Conservation (phyloP, 2,888 invertebrate species). For the Rotaria magnacalcarata region DNA sequence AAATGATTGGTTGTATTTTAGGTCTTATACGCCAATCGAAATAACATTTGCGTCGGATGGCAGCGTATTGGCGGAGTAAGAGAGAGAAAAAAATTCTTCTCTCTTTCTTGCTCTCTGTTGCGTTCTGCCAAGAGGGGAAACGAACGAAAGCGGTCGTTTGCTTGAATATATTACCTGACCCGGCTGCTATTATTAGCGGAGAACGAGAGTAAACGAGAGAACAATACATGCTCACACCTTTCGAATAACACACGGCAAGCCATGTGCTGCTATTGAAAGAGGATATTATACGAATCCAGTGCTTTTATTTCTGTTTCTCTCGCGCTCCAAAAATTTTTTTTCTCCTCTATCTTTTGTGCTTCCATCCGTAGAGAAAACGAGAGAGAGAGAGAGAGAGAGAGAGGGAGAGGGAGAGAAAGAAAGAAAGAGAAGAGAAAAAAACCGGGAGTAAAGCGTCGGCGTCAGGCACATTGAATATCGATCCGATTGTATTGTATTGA, state of each 20-base stretch:
- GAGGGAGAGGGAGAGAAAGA: neutral
- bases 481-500: constrained; percentile 26
- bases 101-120: constrained; percentile 12
- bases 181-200: neutral
- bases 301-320: neutral
- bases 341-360: neutral
- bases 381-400: neutral
- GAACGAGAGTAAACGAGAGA: neutral
- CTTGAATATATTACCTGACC: constrained; percentile 35
- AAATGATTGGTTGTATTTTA: constrained; percentile 22
- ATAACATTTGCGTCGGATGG: constrained; percentile 13
- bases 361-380: constrained; percentile 23
- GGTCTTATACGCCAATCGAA: constrained; percentile 21
- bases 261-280: constrained; percentile 18
- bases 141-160: constrained; percentile 36
- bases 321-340: neutral
- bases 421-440: constrained; percentile 5
- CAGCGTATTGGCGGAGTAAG: constrained; percentile 3
- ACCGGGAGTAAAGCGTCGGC: neutral
- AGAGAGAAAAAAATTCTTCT: neutral
- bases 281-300: constrained; percentile 22
- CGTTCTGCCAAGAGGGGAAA: constrained; percentile 34
- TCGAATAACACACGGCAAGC: constrained; percentile 18
- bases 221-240: constrained; percentile 29
- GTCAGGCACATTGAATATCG: constrained; percentile 26